phyloP scores from a whole-genome alignment of 1,140 invertebrate species.

The Andrena cerasifolii region DNA sequence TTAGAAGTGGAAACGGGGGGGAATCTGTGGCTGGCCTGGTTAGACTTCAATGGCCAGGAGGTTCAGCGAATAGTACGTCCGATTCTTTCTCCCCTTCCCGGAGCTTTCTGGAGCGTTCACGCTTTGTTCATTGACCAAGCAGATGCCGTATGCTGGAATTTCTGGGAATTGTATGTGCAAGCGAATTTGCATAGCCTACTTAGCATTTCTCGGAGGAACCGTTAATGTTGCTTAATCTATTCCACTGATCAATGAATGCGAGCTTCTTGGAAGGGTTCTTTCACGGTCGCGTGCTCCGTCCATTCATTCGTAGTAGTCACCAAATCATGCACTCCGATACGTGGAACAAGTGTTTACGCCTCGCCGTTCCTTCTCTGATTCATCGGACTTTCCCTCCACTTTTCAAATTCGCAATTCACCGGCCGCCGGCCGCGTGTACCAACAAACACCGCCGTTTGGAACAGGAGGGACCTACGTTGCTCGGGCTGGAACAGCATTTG shows the following conservation, averaged over 20 bases:
- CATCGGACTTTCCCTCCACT: neutral
- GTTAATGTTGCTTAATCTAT: slow-evolving; percentile 41
- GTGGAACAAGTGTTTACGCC: slow-evolving; percentile 1
- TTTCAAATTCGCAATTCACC: too few species aligned
- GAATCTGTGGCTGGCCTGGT: neutral
- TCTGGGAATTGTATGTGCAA: slow-evolving; percentile 35
- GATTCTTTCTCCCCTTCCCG: slow-evolving; percentile 11
- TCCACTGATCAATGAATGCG: slow-evolving; percentile 54
- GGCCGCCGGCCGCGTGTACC: too few species aligned
- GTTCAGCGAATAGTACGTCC: neutral
- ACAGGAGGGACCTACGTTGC: too few species aligned
- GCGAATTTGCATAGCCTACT: slow-evolving; percentile 53
- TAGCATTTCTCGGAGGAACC: slow-evolving; percentile 51
- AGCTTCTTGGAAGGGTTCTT: slow-evolving; percentile 55
- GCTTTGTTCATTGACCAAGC: slow-evolving; percentile 11
- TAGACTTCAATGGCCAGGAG: neutral
- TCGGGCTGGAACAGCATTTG: too few species aligned
- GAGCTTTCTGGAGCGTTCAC: slow-evolving; percentile 32
- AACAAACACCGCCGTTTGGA: too few species aligned
- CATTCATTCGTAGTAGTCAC: slow-evolving; percentile 51
- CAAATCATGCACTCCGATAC: slow-evolving; percentile 31
- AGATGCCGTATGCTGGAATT: neutral
- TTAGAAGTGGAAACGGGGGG: neutral
- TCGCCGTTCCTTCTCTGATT: slow-evolving; percentile 24
- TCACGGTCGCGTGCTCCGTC: slow-evolving; percentile 52